Base-by-base conservation (phyloP, 2,113 vertebrate genomes). In the Centropristis striata region DNA sequence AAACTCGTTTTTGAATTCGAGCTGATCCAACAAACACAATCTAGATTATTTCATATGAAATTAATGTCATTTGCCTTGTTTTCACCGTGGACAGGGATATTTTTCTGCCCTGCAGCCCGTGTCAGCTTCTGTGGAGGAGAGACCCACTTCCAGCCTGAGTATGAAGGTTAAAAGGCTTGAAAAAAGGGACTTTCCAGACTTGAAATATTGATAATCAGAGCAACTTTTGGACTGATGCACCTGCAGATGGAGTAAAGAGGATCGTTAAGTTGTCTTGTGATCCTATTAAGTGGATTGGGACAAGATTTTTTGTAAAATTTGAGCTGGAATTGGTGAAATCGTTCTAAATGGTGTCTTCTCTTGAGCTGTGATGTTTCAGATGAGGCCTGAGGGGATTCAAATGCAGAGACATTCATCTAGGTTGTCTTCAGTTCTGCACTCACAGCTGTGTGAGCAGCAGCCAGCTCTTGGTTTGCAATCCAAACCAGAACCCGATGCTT, bases 21-120 rank as follows among this genome's bases (percentile, higher is more conserved):
- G 69, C 39, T 4, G 49, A 66, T 88, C 84, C 84, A 84, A 87
- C 82, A 78, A 66, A 81, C 59, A 75, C 77, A 86, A 85, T 88
- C 79, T 53, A 76, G 72, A 88, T 86, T 60, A 87, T 86, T 89
- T 90, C 83, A 84, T 13, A 71, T 70, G 44, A 71, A 87, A 85
- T 88, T 68, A 84, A 86, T 64, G 74, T 85, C 32, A 75, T 83
- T 84, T 74, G 61, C 59, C 32, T 86, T 27, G 66, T 84, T 84
- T 78, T 50, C 66, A 53, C 28, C 41, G 42, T 1, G 61, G 50
- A 69, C 65, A 11, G 58, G 54, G 49, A 75, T 28, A 68, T 59
- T 74, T 46, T 10, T 47, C 44, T 49, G 75, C 80, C 77, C 71
- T 51, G 69, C 55, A 41, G 71, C 44, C 42, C 5, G 14, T 50